A percentile compares a stretch with the other conserved stretches of the same genome.
Conservation (phyloP, 2,888 invertebrate genomes). For the Drymonia ruficornis region DNA sequence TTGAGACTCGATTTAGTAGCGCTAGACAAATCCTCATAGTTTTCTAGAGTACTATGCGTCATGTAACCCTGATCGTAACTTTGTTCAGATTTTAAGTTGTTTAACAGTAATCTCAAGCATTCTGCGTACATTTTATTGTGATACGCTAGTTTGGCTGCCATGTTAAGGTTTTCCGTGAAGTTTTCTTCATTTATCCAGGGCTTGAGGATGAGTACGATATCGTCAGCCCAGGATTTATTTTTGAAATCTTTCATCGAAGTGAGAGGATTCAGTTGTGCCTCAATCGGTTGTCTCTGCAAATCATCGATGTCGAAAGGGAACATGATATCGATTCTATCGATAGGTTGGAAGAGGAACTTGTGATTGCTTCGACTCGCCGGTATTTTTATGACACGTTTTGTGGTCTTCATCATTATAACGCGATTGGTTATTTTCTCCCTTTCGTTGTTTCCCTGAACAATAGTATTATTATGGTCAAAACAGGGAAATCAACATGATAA, state of each 20-base stretch:
- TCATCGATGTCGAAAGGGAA: slow-evolving; percentile 69
- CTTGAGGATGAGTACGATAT: slow-evolving; percentile 62
- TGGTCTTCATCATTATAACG: slow-evolving; percentile 88
- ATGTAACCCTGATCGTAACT: slow-evolving; percentile 51
- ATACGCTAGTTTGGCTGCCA: slow-evolving; percentile 73
- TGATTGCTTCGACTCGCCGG: slow-evolving; percentile 75
- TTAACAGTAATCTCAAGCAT: slow-evolving; percentile 61
- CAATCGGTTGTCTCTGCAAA: slow-evolving; percentile 58
- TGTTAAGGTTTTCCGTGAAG: slow-evolving; percentile 60
- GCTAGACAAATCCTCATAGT: slow-evolving; percentile 24
- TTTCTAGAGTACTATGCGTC: slow-evolving; percentile 51
- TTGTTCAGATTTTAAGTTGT: slow-evolving; percentile 55
- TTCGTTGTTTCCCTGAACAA: slow-evolving; percentile 82
- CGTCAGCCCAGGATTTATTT: slow-evolving; percentile 71
- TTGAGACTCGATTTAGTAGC: slow-evolving; percentile 36
- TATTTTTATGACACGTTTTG: slow-evolving; percentile 89
- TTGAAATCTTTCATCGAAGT: slow-evolving; percentile 62
- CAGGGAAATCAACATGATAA: background rate
- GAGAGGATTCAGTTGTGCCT: slow-evolving; percentile 62
- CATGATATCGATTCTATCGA: slow-evolving; percentile 72
- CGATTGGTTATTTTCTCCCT: slow-evolving; percentile 84
- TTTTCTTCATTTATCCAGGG: slow-evolving; percentile 67
- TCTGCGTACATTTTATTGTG: slow-evolving; percentile 64
- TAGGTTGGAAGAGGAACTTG: slow-evolving; percentile 70
- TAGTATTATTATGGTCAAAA: background rate